These are phyloP conservation scores for Periplaneta americana DNA, from an alignment of 1,140 invertebrate species.

Conservation along the genomic window DNA sequence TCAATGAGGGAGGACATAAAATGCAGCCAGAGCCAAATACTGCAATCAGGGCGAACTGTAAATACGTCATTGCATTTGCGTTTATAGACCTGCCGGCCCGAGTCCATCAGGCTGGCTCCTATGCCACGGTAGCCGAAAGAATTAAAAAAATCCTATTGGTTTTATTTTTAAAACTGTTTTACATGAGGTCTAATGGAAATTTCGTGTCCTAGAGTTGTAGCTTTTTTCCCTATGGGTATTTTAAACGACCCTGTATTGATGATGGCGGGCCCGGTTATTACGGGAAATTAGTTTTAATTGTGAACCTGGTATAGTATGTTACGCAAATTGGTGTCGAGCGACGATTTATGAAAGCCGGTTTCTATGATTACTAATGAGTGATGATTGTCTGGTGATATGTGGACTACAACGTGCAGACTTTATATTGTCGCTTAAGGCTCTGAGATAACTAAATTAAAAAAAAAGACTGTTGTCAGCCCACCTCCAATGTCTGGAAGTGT, in stretches of 20 bases:
- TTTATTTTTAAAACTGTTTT: background rate
- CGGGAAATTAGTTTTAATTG: background rate
- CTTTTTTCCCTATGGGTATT: background rate
- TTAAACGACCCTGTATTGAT: too few species aligned
- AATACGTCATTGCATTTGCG: background rate
- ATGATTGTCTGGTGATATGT: too few species aligned
- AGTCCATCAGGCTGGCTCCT: background rate
- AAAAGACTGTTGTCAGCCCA: too few species aligned
- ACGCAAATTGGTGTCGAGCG: too few species aligned
- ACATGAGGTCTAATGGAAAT: background rate
- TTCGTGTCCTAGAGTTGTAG: background rate
- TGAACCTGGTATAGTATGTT: background rate
- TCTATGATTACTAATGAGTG: too few species aligned
- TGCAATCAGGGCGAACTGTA: background rate
- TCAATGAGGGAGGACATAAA: too few species aligned
- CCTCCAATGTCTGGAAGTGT: too few species aligned
- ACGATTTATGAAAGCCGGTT: too few species aligned
- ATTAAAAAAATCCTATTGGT: background rate
- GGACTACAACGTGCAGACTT: too few species aligned
- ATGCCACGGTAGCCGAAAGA: background rate
- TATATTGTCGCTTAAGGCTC: too few species aligned
- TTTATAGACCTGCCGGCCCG: background rate
- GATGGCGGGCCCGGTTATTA: background rate
- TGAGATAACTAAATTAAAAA: too few species aligned
- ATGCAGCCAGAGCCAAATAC: too few species aligned